These are phyloP conservation scores for Enteromius unitaeniatus DNA, from an alignment of 2,797 vertebrate genomes.

Conservation along the genomic window DNA sequence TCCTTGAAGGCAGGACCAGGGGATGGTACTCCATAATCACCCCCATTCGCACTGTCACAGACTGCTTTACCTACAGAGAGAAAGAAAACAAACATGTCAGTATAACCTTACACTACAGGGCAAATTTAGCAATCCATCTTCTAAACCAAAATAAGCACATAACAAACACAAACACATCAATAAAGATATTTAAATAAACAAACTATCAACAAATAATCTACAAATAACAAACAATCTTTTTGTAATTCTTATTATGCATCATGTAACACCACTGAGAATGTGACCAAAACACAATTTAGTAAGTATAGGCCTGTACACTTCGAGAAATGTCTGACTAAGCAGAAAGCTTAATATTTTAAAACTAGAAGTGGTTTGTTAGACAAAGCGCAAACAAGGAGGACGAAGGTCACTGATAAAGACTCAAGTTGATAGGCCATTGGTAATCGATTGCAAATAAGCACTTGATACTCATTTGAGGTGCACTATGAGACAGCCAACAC, in stretches of 20 bases:
- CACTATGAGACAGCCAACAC: slow-evolving; percentile 24
- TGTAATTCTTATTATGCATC: background rate
- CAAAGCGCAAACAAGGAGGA: slow-evolving; percentile 10
- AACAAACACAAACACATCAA: too few species aligned
- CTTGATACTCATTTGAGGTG: slow-evolving; percentile 22
- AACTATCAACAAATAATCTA: background rate
- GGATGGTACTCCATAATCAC: slow-evolving; percentile 75
- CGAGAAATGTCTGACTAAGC: background rate
- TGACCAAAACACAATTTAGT: background rate
- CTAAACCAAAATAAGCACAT: background rate
- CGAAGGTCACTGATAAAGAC: slow-evolving; percentile 35
- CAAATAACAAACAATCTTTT: background rate
- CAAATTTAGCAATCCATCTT: background rate
- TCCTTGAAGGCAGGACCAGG: slow-evolving; percentile 85
- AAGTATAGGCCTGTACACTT: background rate
- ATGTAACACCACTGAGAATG: background rate
- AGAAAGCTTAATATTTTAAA: slow-evolving; percentile 15
- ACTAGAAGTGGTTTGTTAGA: slow-evolving; percentile 24
- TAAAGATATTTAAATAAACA: background rate
- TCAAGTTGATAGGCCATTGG: slow-evolving; percentile 15
- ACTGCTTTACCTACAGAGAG: slow-evolving; percentile 75
- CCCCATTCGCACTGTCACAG: slow-evolving; percentile 63
- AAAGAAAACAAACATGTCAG: slow-evolving; percentile 12
- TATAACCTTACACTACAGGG: background rate
- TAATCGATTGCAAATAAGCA: slow-evolving; percentile 44